Evolutionary conservation across 2,888 invertebrate species (phyloP).

Genomic region (Trissolcus brochymenae): DNA sequence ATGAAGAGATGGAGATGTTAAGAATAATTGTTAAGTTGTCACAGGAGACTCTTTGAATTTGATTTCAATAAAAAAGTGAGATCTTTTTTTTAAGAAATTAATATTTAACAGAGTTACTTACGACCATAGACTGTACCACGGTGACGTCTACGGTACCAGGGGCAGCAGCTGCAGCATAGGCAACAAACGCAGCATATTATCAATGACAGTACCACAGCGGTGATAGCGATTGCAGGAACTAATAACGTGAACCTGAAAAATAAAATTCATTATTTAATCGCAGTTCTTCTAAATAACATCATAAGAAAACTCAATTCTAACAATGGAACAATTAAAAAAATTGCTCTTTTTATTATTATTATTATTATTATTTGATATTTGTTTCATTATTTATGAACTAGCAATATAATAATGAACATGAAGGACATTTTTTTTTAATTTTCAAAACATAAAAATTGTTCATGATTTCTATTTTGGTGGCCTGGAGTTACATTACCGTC

Average conservation of each 20-base stretch:
- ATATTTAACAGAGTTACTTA: slow-evolving; percentile 58
- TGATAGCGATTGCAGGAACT: slow-evolving; percentile 6
- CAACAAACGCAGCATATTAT: slow-evolving; percentile 67
- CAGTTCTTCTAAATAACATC: neutral
- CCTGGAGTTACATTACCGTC: too few species aligned
- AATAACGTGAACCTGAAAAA: slow-evolving; percentile 15
- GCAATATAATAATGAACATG: neutral
- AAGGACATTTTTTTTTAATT: neutral
- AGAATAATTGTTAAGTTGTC: neutral
- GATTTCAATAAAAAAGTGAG: too few species aligned
- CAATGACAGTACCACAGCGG: slow-evolving; percentile 46
- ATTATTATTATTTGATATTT: neutral
- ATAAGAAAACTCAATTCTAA: neutral
- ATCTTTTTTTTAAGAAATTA: neutral
- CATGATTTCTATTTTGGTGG: too few species aligned
- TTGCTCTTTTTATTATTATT: neutral
- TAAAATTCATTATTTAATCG: neutral
- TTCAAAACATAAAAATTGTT: too few species aligned
- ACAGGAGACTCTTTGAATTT: neutral
- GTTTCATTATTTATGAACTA: neutral
- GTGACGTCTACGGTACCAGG: slow-evolving; percentile 71
- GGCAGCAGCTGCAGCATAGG: slow-evolving; percentile 71
- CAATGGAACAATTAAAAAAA: neutral
- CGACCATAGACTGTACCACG: slow-evolving; percentile 71
- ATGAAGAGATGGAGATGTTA: too few species aligned